Evolutionary conservation across 2,113 vertebrate genomes (phyloP), one percentile per base, ranked within the genome.

Genomic region (Apus apus): DNA sequence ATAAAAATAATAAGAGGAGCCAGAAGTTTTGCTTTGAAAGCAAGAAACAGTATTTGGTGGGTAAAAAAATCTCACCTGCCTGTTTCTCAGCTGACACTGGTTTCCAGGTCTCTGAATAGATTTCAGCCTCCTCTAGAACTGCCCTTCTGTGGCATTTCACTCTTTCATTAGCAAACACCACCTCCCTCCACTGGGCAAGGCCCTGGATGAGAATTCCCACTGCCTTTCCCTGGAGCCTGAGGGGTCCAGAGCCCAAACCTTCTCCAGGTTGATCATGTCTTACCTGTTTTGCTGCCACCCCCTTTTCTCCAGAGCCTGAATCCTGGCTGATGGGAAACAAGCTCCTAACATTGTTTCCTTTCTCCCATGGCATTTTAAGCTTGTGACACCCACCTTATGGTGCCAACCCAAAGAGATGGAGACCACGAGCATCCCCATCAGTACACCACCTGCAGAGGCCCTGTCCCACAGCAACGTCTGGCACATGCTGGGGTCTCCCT

Each of bases 101-200:
- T 89, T 79, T 75, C 56, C 46, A 45, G 38, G 38, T 43, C 34
- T 38, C 51, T 0, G 0, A 45, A 40, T 12, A 51, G 30, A 40
- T 76, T 54, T 66, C 15, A 87, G 8, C 5, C 38, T n/a, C 23
- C 30, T 32, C 40, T 62, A 29, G 40, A 77, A 16, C 19, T 17
- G 43, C 10, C 30, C 0, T 60, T 46, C 22, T 27, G 7, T 32
- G 50, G 48, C 78, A 61, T 25, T 56, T 77, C 66, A 22, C 21
- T 30, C 13, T 54, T 88, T n/a, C 46, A 92, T 79, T 46, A 51
- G 32, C 79, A 80, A 65, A 72, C 1, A 2, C 51, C 50, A 27
- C n/a, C 34, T 60, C 0, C 1, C 29, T 61, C 3, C 30, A 4
- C 21, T 58, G 4, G 0, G n/a, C 1, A 1, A 57, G 53, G 34